A percentile compares a stretch with the other conserved stretches of the same genome.
phyloP scores from a whole-genome alignment of 2,888 invertebrate genomes.

The Pollenia griseotomentosa region DNA sequence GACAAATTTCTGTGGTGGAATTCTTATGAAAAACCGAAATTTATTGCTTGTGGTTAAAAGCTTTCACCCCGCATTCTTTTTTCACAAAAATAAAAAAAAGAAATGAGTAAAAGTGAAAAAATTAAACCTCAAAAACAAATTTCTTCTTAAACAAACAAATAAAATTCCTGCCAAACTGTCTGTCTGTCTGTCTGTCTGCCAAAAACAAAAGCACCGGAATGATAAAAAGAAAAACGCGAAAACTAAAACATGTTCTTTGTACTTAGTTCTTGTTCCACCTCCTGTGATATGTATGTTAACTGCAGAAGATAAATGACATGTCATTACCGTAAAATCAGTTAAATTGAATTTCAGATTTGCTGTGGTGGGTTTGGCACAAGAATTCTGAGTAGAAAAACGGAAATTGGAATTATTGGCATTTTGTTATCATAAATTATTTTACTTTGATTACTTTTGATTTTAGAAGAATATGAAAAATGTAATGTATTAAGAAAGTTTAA shows the following conservation, averaged over 20 bases:
- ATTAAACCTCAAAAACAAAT: constrained; percentile 46
- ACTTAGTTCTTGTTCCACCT: neutral
- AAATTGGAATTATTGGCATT: constrained; percentile 24
- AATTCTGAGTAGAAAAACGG: constrained; percentile 13
- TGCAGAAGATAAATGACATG: constrained; percentile 60
- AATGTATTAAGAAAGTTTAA: neutral
- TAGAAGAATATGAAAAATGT: neutral
- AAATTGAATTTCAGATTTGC: constrained; percentile 46
- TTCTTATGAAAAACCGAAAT: constrained; percentile 40
- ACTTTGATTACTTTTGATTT: constrained; percentile 19
- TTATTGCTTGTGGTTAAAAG: constrained; percentile 61
- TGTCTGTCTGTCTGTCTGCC: constrained; percentile 16
- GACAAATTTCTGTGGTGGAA: constrained; percentile 12
- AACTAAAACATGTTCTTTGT: neutral
- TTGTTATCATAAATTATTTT: constrained; percentile 18
- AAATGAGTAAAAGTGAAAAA: neutral
- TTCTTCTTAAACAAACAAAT: constrained; percentile 33
- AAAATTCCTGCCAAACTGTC: neutral
- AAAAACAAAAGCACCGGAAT: constrained; percentile 18
- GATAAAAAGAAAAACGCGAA: constrained; percentile 6
- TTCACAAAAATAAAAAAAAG: neutral
- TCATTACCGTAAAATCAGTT: constrained; percentile 46
- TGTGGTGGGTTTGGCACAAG: constrained; percentile 24
- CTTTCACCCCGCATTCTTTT: constrained; percentile 32
- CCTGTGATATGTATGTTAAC: constrained; percentile 5